Evolutionary conservation across 1,140 invertebrate species (phyloP).

Genomic region (Propsilocerus akamusi): DNA sequence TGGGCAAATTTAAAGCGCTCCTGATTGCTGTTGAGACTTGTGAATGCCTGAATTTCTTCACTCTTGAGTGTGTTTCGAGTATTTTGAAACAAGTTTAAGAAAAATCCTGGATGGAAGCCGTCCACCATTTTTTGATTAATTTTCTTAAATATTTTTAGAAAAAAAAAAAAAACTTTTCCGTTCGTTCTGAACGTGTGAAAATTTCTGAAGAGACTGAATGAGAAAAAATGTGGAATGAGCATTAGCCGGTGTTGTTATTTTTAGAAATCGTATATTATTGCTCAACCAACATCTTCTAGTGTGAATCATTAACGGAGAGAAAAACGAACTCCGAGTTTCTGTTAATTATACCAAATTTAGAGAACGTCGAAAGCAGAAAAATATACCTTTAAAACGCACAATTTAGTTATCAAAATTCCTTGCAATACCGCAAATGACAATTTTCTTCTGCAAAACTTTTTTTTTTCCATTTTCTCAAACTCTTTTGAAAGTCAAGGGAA

Average conservation of each 20-base stretch:
- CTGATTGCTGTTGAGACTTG: conserved; percentile 14
- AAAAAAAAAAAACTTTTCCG: not conserved
- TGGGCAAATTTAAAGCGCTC: conserved; percentile 20
- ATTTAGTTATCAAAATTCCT: no score
- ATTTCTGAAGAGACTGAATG: not conserved
- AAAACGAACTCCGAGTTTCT: no score
- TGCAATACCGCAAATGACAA: no score
- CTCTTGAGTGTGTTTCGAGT: conserved; percentile 12
- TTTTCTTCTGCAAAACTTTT: no score
- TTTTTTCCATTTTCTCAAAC: no score
- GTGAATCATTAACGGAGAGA: not conserved
- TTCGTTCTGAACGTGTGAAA: not conserved
- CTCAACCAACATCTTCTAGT: not conserved
- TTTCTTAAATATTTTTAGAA: no score
- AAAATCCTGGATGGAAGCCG: not conserved
- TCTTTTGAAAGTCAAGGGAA: no score
- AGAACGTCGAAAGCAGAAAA: no score
- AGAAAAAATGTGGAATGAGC: not conserved
- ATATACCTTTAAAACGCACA: no score
- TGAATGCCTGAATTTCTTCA: conserved; percentile 9
- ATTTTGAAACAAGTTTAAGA: conserved; percentile 6
- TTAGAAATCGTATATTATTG: not conserved
- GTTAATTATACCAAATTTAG: no score
- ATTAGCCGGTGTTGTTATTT: not conserved
- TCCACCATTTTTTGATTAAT: not conserved